Conservation (phyloP, 2,113 vertebrate genomes). For the Lanius collurio region DNA sequence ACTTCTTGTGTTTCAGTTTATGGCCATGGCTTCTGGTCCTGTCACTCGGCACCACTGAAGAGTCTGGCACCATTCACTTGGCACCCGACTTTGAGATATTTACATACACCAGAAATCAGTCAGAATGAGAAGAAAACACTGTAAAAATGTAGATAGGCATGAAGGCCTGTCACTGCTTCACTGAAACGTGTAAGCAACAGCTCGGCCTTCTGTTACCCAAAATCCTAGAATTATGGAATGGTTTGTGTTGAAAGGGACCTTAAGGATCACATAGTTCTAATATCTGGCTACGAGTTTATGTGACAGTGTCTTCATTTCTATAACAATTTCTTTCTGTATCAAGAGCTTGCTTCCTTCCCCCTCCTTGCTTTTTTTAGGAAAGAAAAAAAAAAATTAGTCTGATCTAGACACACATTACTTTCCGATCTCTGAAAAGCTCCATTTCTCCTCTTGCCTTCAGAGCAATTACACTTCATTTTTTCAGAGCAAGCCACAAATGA, state of each 20-base stretch:
- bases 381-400: background rate
- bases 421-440: background rate
- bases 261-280: background rate
- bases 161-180: background rate
- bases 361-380: background rate
- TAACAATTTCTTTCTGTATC: background rate
- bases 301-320: background rate
- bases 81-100: background rate
- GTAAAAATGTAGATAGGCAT: background rate
- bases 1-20: background rate
- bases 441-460: background rate
- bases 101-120: background rate
- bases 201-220: background rate
- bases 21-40: background rate
- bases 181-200: background rate
- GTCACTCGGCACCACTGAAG: background rate
- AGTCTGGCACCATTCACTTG: background rate
- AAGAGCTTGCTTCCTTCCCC: background rate
- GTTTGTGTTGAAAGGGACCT: background rate
- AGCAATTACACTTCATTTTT: background rate
- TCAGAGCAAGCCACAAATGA: background rate
- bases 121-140: background rate
- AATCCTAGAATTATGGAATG: background rate
- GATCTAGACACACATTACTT: background rate
- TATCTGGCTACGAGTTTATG: rapidly evolving